Evolutionary conservation across 2,113 vertebrate genomes (phyloP).

Genomic region (Rhynchopsitta pachyrhyncha): DNA sequence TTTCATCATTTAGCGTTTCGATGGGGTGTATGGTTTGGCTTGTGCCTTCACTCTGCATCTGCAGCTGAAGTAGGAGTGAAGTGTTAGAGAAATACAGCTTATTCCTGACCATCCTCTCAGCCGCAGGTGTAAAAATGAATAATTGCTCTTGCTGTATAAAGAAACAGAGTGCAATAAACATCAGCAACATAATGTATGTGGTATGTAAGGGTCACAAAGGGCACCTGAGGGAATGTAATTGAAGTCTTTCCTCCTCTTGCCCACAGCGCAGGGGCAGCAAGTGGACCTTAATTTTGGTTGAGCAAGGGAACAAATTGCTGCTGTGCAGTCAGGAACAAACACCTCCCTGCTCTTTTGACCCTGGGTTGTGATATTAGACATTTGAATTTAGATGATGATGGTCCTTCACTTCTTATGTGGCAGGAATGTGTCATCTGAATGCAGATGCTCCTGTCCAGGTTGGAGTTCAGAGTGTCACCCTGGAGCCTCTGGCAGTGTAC

Average conservation of each 20-base stretch:
- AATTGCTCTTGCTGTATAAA: background rate
- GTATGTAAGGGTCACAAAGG: accelerated
- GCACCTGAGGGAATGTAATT: accelerated
- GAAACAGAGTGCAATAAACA: background rate
- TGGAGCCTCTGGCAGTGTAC: background rate
- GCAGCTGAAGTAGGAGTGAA: background rate
- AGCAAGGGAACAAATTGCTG: background rate
- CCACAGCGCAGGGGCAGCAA: background rate
- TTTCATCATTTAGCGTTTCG: background rate
- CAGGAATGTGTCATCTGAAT: background rate
- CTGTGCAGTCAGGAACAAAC: background rate
- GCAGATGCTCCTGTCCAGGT: accelerated
- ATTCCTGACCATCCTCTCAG: background rate
- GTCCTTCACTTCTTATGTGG: background rate
- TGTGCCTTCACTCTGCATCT: background rate
- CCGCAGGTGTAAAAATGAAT: background rate
- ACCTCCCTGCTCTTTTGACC: background rate
- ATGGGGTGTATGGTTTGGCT: background rate
- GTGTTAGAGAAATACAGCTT: background rate
- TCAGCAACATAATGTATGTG: background rate
- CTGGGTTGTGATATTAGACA: background rate
- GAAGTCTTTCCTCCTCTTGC: background rate
- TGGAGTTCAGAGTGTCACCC: background rate
- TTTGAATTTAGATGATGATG: background rate
- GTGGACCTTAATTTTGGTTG: background rate